Base-by-base conservation (phyloP, 2,797 vertebrate genomes). In the Diceros bicornis region DNA sequence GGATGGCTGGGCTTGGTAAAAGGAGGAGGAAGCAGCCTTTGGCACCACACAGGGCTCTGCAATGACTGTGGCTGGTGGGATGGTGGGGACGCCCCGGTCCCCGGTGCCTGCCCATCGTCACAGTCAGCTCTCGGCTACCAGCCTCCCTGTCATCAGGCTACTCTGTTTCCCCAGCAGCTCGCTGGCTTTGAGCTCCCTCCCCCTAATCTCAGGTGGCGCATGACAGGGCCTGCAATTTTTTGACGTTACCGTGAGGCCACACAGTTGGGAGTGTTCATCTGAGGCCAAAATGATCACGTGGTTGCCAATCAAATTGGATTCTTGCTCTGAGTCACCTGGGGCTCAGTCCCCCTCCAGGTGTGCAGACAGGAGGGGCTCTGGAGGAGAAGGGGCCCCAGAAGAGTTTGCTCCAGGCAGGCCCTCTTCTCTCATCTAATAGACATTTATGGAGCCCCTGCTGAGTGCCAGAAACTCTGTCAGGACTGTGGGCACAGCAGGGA, bases 31-130 rank as follows among this genome's bases (percentile, higher is more conserved):
- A 16, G 66, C 57, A 1, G 37, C 12, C 57, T 44, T 29, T 57
- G 89, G 74, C 27, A 4, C 34, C 7, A 11, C 20, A 0, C 11
- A 29, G 77, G 52, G 62, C 78, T 84, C 41, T 27, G 6, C n/a
- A 20, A 21, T 16, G 57, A 59, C 61, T 0, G 17, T 81, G 89
- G 44, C 29, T 57, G 44, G 4, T 27, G 68, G 61, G 5, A 1
- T 1, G 32, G 4, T 1, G 37, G 50, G 68, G 37, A 23, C 0
- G 4, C 32, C 11, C 57, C n/a, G 1, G 20, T 1, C n/a, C 27
- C 4, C 1, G 1, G 44, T 25, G 27, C 50, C 59, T 7, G 27
- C 9, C n/a, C 1, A 0, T 4, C 17, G 4, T 29, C 61, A 6
- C 1, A 2, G 68, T 47, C 27, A 13, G 16, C n/a, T 37, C 21